Conservation (phyloP, 2,797 vertebrate species). For the Anas bernieri region DNA sequence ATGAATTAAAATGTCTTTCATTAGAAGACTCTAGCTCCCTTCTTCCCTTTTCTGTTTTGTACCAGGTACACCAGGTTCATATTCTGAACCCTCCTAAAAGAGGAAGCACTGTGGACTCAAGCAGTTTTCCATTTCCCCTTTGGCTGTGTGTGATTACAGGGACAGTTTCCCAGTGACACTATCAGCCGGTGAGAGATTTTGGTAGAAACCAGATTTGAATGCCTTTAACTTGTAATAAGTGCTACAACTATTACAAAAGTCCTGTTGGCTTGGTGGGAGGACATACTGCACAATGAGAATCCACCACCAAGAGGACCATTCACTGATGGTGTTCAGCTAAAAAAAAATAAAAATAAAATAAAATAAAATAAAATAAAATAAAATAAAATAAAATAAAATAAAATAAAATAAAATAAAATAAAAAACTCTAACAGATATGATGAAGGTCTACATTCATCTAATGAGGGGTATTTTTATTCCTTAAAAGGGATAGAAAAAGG, state of each 20-base stretch:
- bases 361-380: too few relatives aligned
- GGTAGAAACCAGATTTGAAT: not conserved
- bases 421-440: not conserved
- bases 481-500: not conserved
- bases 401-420: not conserved
- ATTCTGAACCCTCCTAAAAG: not conserved
- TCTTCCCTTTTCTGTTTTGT: not conserved
- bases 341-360: not conserved
- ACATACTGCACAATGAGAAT: not conserved
- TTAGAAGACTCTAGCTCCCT: not conserved
- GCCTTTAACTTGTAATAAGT: not conserved
- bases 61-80: not conserved
- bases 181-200: not conserved
- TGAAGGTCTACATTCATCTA: too few relatives aligned
- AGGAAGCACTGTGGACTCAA: not conserved
- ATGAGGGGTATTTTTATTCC: not conserved
- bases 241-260: not conserved
- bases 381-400: not conserved
- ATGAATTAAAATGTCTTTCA: not conserved
- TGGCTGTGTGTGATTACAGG: not conserved
- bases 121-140: not conserved
- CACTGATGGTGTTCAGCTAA: not conserved
- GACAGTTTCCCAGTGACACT: not conserved
- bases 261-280: not conserved
- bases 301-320: not conserved